Conservation (phyloP, 2,113 vertebrate genomes). For the Lampris megalopsis region DNA sequence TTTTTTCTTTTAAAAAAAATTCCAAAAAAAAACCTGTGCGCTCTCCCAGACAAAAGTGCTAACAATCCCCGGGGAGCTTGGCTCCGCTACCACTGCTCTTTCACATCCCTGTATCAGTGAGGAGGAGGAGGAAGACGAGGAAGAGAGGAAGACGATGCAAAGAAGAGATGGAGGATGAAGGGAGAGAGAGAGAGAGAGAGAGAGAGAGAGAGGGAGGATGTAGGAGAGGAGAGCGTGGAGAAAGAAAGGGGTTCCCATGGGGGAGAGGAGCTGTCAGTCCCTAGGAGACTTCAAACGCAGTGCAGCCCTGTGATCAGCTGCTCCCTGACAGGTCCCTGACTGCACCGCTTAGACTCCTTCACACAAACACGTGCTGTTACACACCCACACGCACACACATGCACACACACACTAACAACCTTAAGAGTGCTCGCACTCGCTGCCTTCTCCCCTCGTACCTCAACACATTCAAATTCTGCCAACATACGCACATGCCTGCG, state of each 20-base stretch:
- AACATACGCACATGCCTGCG: constrained; percentile 44
- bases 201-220: constrained; percentile 38
- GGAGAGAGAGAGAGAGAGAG: constrained; percentile 48
- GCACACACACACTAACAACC: constrained; percentile 42
- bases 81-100: constrained; percentile 32
- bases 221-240: constrained; percentile 39
- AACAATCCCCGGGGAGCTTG: constrained; percentile 58
- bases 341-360: constrained; percentile 75
- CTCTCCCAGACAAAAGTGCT: constrained; percentile 34
- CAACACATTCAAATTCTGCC: constrained; percentile 72
- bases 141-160: background rate
- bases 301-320: constrained; percentile 78
- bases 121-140: background rate
- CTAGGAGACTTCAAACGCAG: constrained; percentile 81
- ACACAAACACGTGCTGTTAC: constrained; percentile 20
- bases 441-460: constrained; percentile 59
- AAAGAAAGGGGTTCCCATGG: constrained; percentile 68
- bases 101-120: constrained; percentile 38
- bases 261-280: constrained; percentile 80
- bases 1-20: no score
- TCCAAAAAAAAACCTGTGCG: constrained; percentile 12
- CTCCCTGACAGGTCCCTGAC: constrained; percentile 78
- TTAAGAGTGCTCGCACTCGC: constrained; percentile 42
- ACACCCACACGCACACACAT: constrained; percentile 25
- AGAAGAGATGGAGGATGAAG: constrained; percentile 17